Evolutionary conservation across 2,888 invertebrate genomes (phyloP).

Genomic region (Timema cristinae): DNA sequence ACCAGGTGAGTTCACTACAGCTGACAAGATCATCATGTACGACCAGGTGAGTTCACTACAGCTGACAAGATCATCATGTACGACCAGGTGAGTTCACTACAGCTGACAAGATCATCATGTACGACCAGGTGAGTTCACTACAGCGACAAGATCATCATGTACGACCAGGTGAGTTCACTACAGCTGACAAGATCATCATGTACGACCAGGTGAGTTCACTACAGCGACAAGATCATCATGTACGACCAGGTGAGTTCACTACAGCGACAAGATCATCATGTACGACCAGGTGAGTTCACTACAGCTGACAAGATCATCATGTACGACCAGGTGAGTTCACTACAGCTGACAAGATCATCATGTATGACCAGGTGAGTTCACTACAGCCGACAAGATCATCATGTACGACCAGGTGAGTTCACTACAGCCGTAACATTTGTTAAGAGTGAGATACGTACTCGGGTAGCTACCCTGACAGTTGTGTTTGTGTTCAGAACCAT

Average conservation of each 20-base stretch:
- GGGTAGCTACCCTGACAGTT: neutral
- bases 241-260: too few species aligned
- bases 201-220: conserved; percentile 94
- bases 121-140: conserved; percentile 96
- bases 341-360: conserved; percentile 98
- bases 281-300: conserved; percentile 97
- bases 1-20: conserved; percentile 85
- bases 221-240: too few species aligned
- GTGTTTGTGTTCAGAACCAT: conserved; percentile 68
- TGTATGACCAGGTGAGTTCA: conserved; percentile 99
- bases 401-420: conserved; percentile 93
- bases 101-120: conserved; percentile 99
- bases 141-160: conserved; percentile 99
- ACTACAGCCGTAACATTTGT: conserved; percentile 53
- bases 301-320: conserved; percentile 99
- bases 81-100: conserved; percentile 96
- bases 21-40: conserved; percentile 99
- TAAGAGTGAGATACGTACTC: neutral
- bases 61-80: conserved; percentile 99
- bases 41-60: conserved; percentile 95
- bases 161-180: conserved; percentile 96
- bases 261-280: conserved; percentile 99
- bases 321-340: conserved; percentile 98
- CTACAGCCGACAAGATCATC: conserved; percentile 97
- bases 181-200: conserved; percentile 99